Evolutionary conservation across 2,888 invertebrate species (phyloP).

Genomic region (Lamellibrachia satsuma): DNA sequence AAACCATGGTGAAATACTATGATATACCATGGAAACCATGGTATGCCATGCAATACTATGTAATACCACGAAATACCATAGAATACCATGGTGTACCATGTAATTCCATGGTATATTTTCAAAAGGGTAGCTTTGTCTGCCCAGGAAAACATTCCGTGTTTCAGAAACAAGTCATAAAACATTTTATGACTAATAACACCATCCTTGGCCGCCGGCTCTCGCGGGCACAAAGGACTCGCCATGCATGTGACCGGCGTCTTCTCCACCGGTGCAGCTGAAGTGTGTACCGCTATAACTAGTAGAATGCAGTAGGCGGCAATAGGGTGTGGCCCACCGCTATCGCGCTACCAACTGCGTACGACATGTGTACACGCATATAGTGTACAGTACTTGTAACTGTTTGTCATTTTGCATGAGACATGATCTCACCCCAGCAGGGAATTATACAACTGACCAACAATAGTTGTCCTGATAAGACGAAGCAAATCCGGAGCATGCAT

Average conservation of each 20-base stretch:
- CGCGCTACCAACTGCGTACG: background rate
- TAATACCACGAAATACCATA: too few species aligned
- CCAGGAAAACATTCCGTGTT: background rate
- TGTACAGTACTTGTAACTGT: background rate
- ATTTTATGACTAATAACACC: background rate
- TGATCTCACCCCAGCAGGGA: background rate
- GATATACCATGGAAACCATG: too few species aligned
- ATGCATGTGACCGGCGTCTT: background rate
- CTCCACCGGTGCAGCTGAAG: background rate
- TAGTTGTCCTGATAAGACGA: background rate
- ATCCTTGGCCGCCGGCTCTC: background rate
- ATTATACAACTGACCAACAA: background rate
- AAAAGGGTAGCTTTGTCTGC: background rate
- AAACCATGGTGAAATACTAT: too few species aligned
- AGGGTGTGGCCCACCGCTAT: background rate
- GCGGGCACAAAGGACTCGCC: background rate
- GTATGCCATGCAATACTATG: too few species aligned
- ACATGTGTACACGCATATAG: background rate
- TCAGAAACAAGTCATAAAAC: background rate
- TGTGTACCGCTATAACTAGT: background rate
- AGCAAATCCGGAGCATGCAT: background rate
- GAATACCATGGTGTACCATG: too few species aligned
- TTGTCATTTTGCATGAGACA: background rate
- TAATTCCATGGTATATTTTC: too few species aligned
- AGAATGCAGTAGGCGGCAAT: background rate